Base-by-base conservation (phyloP, 2,797 vertebrate species). In the Smutsia temminckii region DNA sequence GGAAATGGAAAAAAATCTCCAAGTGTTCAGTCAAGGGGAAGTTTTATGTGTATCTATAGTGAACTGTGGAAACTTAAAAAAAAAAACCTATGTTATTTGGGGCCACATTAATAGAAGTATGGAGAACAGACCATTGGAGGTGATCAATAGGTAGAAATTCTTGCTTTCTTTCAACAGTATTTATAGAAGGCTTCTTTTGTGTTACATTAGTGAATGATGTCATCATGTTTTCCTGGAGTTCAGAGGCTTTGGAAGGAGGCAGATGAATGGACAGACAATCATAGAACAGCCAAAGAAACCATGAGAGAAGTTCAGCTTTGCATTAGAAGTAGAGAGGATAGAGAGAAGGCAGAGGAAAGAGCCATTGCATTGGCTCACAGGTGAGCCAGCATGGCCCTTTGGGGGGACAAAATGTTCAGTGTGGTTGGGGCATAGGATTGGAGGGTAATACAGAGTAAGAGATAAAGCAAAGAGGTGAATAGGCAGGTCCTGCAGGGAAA, bases 221-320 rank as follows among this genome's bases (percentile, higher is more conserved):
- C n/a, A 63, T 53, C 42, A 18, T 7, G 0, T 89, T 83, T 91
- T 12, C 29, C 87, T 95, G 55, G 55, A 32, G 29, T 81, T 55
- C 34, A 80, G 84, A 91, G 53, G 74, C 71, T 86, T 89, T 69
- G 64, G 40, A 91, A 95, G 69, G n/a, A 81, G 83, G n/a, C 18
- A 93, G 63, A 59, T 34, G 71, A 75, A 32, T 86, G 86, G n/a
- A 42, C n/a, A 49, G 75, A 20, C 79, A 68, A 46, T 79, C 53
- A 69, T 11, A 10, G 79, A 89, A 29, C n/a, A 75, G 51, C 57
- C 72, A 63, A 85, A 86, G 51, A 79, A 78, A 34, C 3, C 12
- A 5, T 11, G 27, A 66, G 89, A 74, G 63, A 46, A 23, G 23
- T n/a, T 11, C 2, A n/a, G 49, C 40, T 13, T 9, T 64, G 53